These are phyloP conservation scores for Cheumatopsyche charites DNA, from an alignment of 1,140 invertebrate species.

Conservation along the genomic window DNA sequence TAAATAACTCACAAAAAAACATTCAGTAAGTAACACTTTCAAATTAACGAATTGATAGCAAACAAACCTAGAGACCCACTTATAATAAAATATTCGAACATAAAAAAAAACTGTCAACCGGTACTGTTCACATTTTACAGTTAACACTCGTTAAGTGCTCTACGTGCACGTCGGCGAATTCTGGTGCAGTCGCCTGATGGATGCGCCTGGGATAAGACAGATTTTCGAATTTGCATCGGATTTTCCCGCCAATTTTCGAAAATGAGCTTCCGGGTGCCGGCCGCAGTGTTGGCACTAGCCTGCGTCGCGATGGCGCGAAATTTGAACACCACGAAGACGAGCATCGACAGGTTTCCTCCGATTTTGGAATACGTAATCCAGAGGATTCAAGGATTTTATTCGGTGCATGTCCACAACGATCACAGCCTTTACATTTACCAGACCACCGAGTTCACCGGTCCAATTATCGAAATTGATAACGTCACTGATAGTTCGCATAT, in stretches of 20 bases:
- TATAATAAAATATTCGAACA: too few species aligned
- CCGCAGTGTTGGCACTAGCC: not conserved
- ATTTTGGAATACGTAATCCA: constrained; percentile 67
- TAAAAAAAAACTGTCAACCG: constrained; percentile 18
- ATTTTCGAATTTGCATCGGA: not conserved
- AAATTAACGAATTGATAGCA: too few species aligned
- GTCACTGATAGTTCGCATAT: not conserved
- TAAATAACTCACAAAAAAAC: too few species aligned
- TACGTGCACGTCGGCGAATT: not conserved
- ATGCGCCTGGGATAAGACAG: not conserved
- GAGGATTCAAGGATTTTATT: constrained; percentile 66
- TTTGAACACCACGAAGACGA: constrained; percentile 24
- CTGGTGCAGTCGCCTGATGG: constrained; percentile 12
- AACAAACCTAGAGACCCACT: too few species aligned
- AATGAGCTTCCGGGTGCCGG: not conserved
- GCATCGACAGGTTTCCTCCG: constrained; percentile 65
- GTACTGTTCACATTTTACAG: constrained; percentile 29
- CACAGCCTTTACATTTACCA: constrained; percentile 38
- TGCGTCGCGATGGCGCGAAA: not conserved
- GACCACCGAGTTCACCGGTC: not conserved
- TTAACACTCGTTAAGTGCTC: not conserved
- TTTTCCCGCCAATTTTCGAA: too few species aligned
- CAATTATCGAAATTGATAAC: not conserved
- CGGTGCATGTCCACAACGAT: constrained; percentile 57
- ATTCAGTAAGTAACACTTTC: too few species aligned